Conservation (phyloP, 2,888 invertebrate genomes). For the Metallyticus violacea region DNA sequence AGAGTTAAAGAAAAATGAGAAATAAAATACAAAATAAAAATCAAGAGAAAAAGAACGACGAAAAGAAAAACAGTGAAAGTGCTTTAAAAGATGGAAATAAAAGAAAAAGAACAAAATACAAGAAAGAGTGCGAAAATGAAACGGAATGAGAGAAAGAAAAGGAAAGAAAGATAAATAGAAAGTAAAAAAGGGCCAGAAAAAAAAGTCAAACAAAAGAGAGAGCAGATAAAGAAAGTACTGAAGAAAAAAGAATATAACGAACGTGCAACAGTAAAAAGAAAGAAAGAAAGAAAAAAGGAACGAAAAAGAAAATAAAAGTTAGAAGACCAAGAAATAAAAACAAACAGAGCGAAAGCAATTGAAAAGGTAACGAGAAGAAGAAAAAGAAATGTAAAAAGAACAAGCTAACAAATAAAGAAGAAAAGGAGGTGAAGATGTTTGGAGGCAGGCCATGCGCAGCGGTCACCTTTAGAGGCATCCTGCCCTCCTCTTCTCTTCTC, state of each 20-base stretch:
- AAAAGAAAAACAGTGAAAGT: no score
- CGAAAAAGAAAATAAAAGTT: no score
- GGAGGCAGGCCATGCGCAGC: conserved; percentile 7
- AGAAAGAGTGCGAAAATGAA: no score
- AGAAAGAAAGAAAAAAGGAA: background rate
- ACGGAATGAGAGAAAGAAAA: no score
- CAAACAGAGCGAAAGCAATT: background rate
- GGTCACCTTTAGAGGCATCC: background rate
- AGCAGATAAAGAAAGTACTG: background rate
- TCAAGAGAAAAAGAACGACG: no score
- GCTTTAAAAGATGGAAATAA: no score
- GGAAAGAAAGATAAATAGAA: no score
- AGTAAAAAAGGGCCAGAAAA: no score
- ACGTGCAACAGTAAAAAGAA: background rate
- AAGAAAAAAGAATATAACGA: background rate
- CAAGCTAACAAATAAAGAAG: background rate
- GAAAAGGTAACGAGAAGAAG: background rate
- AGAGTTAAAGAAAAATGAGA: no score
- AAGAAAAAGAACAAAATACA: no score
- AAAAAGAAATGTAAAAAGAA: background rate
- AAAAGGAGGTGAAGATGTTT: background rate
- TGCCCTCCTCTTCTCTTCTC: background rate
- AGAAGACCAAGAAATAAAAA: background rate
- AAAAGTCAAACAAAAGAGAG: no score
- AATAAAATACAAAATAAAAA: no score